Conservation (phyloP, 2,113 vertebrate genomes). For the Sander vitreus region DNA sequence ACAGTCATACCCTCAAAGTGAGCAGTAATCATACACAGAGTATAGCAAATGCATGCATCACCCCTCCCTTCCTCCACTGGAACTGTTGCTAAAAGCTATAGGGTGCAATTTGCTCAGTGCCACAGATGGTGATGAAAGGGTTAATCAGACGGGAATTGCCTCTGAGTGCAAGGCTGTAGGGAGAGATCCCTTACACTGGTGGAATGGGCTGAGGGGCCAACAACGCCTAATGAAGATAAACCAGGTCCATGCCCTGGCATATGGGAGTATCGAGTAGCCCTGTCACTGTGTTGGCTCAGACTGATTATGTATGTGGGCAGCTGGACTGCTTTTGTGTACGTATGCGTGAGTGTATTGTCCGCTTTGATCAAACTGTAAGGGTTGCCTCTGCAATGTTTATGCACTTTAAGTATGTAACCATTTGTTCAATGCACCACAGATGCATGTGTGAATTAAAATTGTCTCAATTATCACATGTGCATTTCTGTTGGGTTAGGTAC, state of each 20-base stretch:
- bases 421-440: conserved; percentile 18
- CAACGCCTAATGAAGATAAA: conserved; percentile 68
- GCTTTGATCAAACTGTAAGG: conserved; percentile 40
- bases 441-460: conserved; percentile 19
- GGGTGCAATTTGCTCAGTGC: conserved; percentile 54
- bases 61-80: conserved; percentile 10
- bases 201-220: conserved; percentile 37
- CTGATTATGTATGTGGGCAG: conserved; percentile 39
- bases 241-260: conserved; percentile 31
- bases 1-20: conserved; percentile 5
- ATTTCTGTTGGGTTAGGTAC: conserved; percentile 39
- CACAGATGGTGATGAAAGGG: conserved; percentile 35
- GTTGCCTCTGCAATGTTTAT: neutral
- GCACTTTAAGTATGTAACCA: neutral
- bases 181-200: conserved; percentile 45
- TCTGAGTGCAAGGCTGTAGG: conserved; percentile 24
- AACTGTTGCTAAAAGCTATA: conserved; percentile 55
- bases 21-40: neutral
- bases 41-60: conserved; percentile 25
- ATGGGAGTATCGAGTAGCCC: conserved; percentile 57
- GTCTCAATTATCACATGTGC: conserved; percentile 26
- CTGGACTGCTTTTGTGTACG: conserved; percentile 24
- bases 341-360: conserved; percentile 7
- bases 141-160: conserved; percentile 36
- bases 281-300: conserved; percentile 56